Evolutionary conservation across 2,888 invertebrate genomes (phyloP).

Genomic region (Dinocampus coccinellae): DNA sequence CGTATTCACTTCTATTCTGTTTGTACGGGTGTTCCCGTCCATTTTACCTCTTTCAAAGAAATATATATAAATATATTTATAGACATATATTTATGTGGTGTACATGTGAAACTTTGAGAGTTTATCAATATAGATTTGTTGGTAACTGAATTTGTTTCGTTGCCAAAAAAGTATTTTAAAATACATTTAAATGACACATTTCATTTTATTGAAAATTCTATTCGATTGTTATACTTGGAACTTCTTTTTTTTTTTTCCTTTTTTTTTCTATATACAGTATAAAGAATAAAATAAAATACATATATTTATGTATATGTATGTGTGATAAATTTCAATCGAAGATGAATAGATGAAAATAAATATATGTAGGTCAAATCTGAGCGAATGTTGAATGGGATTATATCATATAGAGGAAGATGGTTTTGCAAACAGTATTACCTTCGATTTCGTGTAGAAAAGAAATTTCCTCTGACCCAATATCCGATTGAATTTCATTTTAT

Average conservation of each 20-base stretch:
- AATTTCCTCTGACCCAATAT: background rate
- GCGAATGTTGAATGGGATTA: background rate
- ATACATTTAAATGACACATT: constrained; percentile 1
- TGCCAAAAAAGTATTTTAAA: background rate
- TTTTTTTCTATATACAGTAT: background rate
- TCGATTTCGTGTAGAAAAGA: background rate
- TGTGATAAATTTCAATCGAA: background rate
- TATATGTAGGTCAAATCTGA: background rate
- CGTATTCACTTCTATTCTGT: background rate
- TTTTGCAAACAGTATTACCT: background rate
- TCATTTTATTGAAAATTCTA: background rate
- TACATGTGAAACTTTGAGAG: background rate
- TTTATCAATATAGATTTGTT: background rate
- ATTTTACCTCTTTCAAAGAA: background rate
- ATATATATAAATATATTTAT: background rate
- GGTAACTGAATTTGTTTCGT: constrained; percentile 8
- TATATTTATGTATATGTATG: too few relatives aligned
- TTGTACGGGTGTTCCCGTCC: background rate
- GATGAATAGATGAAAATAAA: background rate
- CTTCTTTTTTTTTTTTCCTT: background rate
- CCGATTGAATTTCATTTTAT: background rate
- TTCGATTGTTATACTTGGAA: background rate
- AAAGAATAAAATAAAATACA: background rate
- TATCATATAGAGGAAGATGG: background rate
- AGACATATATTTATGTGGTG: background rate